Percentiles rank a stretch among this genome's conserved stretches.
These are phyloP conservation scores for Diogma glabrata DNA, from an alignment of 2,888 invertebrate species.

Conservation along the genomic window DNA sequence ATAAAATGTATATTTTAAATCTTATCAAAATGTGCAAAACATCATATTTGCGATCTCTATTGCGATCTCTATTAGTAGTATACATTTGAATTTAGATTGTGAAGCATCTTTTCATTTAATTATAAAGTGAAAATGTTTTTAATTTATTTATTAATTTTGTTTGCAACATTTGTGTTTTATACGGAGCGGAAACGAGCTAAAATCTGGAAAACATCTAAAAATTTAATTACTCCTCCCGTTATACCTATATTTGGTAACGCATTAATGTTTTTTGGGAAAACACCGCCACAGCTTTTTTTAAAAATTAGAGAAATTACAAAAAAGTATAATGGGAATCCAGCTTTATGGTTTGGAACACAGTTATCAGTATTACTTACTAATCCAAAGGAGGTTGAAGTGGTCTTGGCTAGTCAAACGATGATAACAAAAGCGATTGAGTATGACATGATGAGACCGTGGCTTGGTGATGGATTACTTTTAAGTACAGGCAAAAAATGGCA, in stretches of 20 bases:
- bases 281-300: conserved; percentile 27
- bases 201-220: no score
- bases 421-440: conserved; percentile 46
- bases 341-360: conserved; percentile 21
- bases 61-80: no score
- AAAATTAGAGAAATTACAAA: conserved; percentile 31
- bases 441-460: conserved; percentile 38
- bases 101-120: no score
- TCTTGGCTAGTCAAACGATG: conserved; percentile 24
- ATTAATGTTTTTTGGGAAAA: conserved; percentile 34
- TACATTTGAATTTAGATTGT: no score
- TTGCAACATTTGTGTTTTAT: no score
- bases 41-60: no score
- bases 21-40: no score
- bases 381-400: conserved; percentile 24
- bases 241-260: conserved; percentile 43
- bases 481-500: conserved; percentile 44
- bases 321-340: conserved; percentile 26
- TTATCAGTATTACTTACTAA: conserved; percentile 27
- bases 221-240: conserved; percentile 31
- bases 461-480: conserved; percentile 44
- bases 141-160: no score
- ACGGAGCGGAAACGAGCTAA: no score
- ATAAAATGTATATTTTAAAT: no score
- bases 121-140: no score